Percentiles rank a stretch among this genome's conserved stretches.
These are phyloP conservation scores for Nymphicus hollandicus DNA, from an alignment of 2,113 vertebrate species.

Conservation along the genomic window DNA sequence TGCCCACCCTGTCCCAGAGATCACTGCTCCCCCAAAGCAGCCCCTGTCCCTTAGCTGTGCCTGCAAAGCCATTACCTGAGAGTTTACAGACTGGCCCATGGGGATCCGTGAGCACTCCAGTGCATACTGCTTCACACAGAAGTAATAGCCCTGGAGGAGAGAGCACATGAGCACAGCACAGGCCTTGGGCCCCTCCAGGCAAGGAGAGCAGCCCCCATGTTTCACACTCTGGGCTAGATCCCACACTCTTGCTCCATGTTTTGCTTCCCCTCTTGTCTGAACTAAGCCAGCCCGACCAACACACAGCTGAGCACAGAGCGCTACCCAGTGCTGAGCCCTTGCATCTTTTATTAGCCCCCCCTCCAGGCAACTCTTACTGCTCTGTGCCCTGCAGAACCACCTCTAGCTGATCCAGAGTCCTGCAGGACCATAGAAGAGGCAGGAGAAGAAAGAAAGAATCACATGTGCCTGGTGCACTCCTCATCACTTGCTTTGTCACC, in stretches of 20 bases:
- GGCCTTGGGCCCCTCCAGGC: neutral
- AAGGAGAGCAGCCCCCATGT: neutral
- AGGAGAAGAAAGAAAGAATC: neutral
- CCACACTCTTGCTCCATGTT: neutral
- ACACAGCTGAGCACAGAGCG: neutral
- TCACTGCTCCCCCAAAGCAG: neutral
- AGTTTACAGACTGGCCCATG: constrained; percentile 97
- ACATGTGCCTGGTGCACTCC: neutral
- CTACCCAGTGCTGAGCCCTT: neutral
- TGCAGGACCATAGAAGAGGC: neutral
- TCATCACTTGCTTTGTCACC: neutral
- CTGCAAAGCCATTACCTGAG: constrained; percentile 83
- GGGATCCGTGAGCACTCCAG: constrained; percentile 96
- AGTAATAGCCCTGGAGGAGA: constrained; percentile 88
- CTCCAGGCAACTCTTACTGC: neutral
- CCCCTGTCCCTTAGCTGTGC: neutral
- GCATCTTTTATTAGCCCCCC: neutral
- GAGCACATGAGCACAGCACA: neutral
- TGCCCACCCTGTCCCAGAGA: neutral
- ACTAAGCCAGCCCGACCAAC: neutral
- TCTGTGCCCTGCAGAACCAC: neutral
- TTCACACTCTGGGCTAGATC: neutral
- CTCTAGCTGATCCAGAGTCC: neutral
- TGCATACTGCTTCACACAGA: constrained; percentile 97
- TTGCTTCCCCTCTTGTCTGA: neutral